Evolutionary conservation across 2,113 vertebrate genomes (phyloP).

Genomic region (Lonchura striata): DNA sequence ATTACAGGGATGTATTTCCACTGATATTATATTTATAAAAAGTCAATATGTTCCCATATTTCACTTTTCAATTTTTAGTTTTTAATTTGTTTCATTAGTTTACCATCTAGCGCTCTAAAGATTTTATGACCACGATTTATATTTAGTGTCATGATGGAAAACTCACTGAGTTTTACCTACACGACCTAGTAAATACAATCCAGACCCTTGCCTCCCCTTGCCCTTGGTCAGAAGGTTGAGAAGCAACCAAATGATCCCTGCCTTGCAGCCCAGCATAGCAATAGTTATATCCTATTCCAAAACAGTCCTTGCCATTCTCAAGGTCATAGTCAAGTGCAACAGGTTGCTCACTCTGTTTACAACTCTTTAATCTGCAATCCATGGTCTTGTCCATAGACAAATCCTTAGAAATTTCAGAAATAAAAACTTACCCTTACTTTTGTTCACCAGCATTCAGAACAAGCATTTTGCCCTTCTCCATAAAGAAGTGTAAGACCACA

Average conservation of each 20-base stretch:
- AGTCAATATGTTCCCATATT: not conserved
- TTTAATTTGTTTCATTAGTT: slow-evolving; percentile 55
- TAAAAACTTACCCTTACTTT: not conserved
- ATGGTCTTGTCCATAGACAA: not conserved
- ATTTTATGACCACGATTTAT: not conserved
- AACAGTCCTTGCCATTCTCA: not conserved
- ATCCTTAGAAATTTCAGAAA: not conserved
- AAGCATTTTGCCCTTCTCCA: not conserved
- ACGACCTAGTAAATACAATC: not conserved
- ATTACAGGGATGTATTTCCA: not conserved
- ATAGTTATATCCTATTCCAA: not conserved
- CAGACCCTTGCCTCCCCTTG: not conserved
- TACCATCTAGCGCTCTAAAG: not conserved
- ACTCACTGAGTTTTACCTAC: not conserved
- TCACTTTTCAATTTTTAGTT: slow-evolving; percentile 32
- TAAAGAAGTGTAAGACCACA: not conserved
- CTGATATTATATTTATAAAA: slow-evolving; percentile 12
- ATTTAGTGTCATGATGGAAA: not conserved
- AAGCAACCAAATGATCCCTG: not conserved
- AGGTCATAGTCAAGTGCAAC: not conserved
- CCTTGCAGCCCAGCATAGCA: not conserved
- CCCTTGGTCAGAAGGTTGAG: not conserved
- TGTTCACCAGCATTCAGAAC: not conserved
- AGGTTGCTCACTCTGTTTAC: not conserved
- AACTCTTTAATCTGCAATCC: not conserved